These are phyloP conservation scores for Palythoa heliodiscus DNA, from an alignment of 92 coral and sea anemone species.

Conservation along the genomic window DNA sequence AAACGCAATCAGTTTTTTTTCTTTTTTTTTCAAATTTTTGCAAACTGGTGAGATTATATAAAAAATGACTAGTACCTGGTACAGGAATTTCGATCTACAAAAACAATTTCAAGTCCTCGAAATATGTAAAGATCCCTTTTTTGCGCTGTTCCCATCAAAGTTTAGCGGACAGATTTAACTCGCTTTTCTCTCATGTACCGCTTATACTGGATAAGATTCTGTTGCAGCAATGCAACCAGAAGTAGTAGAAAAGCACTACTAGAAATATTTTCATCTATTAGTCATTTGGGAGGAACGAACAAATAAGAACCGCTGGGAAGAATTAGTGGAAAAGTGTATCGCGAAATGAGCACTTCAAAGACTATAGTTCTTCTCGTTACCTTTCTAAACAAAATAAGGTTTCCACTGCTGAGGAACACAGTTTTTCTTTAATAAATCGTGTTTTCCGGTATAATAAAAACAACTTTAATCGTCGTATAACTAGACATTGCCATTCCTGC, in stretches of 20 bases:
- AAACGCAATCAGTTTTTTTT: no score
- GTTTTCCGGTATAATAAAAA: neutral
- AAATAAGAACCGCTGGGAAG: neutral
- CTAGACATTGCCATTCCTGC: neutral
- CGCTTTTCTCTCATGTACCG: neutral
- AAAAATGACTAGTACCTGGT: no score
- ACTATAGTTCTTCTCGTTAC: no score
- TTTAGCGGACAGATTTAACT: neutral
- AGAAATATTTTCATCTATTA: neutral
- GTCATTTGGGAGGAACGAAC: neutral
- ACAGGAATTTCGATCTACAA: no score
- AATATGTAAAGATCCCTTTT: neutral
- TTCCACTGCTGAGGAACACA: neutral
- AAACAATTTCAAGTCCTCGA: no score
- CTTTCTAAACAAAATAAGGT: neutral
- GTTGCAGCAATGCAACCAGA: neutral
- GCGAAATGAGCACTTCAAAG: no score
- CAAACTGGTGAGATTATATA: no score
- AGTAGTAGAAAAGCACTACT: neutral
- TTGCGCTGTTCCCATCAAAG: neutral
- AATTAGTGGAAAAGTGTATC: neutral
- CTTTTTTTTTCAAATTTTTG: no score
- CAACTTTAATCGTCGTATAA: neutral
- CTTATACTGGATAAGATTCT: neutral
- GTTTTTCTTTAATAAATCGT: neutral